A percentile compares a stretch with the other conserved stretches of the same genome.
These are phyloP conservation scores for Drosophila tsacasi DNA, from an alignment of 1,140 invertebrate genomes.

Conservation along the genomic window DNA sequence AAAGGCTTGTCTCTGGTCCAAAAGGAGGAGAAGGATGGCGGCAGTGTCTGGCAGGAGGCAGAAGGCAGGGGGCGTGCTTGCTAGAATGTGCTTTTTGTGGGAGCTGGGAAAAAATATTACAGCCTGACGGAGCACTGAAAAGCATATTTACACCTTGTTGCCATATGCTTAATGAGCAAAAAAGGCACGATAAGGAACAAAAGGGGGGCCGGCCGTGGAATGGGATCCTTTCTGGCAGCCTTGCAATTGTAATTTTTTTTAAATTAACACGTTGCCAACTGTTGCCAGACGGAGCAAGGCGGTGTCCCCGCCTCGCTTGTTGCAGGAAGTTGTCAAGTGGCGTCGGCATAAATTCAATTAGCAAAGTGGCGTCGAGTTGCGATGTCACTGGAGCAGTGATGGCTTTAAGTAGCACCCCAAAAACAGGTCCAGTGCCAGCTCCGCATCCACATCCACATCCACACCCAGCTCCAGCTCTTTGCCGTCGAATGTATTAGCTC, in stretches of 20 bases:
- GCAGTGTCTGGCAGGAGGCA: slow-evolving; percentile 21
- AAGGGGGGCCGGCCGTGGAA: not conserved
- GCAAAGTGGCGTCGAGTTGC: slow-evolving; percentile 69
- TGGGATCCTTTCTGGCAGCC: slow-evolving; percentile 18
- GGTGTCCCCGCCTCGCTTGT: slow-evolving; percentile 23
- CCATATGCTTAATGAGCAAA: slow-evolving; percentile 79
- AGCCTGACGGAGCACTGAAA: slow-evolving; percentile 26
- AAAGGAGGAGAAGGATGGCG: slow-evolving; percentile 4
- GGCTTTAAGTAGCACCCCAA: slow-evolving; percentile 20
- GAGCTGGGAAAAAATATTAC: slow-evolving; percentile 51
- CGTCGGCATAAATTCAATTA: slow-evolving; percentile 79
- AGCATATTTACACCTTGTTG: slow-evolving; percentile 78
- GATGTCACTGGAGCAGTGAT: not conserved
- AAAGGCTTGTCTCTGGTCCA: slow-evolving; percentile 56
- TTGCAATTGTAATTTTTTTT: slow-evolving; percentile 65
- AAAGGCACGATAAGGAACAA: slow-evolving; percentile 46
- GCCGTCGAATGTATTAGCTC: slow-evolving; percentile 28
- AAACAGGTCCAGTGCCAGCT: not conserved
- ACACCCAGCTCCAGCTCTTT: not conserved
- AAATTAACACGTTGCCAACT: slow-evolving; percentile 78
- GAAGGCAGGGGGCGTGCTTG: not conserved
- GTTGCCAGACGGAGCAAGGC: slow-evolving; percentile 51
- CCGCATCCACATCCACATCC: slow-evolving; percentile 1
- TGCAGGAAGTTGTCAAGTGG: slow-evolving; percentile 72
- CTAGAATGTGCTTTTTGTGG: slow-evolving; percentile 54